Base-by-base conservation (phyloP, 1,140 invertebrate genomes). In the Gryllus bimaculatus region DNA sequence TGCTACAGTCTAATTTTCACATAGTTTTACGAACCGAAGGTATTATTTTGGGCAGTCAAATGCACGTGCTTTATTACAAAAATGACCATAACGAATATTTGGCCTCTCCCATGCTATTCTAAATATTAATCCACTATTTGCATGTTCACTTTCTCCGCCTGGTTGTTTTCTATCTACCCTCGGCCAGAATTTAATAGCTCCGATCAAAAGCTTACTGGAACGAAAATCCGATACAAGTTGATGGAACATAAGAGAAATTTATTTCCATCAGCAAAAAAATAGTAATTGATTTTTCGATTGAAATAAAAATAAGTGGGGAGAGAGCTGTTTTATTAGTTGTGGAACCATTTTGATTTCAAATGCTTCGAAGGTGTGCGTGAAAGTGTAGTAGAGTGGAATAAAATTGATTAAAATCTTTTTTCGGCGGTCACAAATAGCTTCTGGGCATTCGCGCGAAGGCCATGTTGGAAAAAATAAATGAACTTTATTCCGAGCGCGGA, bases 161-260 rank as follows among this genome's bases (percentile, higher is more conserved):
- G 26, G 26, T 39, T 39, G 26, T 39, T 39, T 39, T 39, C 26
- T 39, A 39, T 39, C 26, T 39, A 39, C 26, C 26, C 26, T 39
- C 26, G 1, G 1, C 26, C 26, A 39, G 26, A 39, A 13, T 66
- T 66, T 66, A 66, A 66, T 66, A 66, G 54, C 18, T 18, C 54
- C 18, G 54, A 66, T 66, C 54, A 66, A 66, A 66, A 66, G 54
- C 54, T 66, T 66, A 66, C 54, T 66, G 54, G 54, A 66, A 66
- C 54, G 54, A 66, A 66, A 66, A 66, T 13, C 54, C 54, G 54
- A 66, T 66, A 66, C 54, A 66, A 66, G 10, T 66, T 66, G 54
- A 66, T 66, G 54, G 54, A 66, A 66, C 54, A 66, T 66, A 66
- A 66, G 54, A 66, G 54, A 66, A 66, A 66, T 66, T 66, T 66